These are phyloP conservation scores for Mustela nigripes DNA, from an alignment of 2,113 vertebrate genomes.

Conservation along the genomic window DNA sequence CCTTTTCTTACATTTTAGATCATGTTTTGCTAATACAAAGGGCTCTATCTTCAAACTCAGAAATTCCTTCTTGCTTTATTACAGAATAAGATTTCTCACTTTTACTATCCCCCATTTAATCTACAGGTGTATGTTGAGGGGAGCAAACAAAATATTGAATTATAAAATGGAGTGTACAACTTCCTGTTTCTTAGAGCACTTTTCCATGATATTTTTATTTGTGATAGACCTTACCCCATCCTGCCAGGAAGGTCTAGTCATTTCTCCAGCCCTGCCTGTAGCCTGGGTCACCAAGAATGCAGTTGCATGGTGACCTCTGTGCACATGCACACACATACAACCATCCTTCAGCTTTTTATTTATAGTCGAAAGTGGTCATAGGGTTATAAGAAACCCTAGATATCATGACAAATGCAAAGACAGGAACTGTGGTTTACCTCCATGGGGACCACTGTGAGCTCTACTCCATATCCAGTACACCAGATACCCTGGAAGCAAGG, in stretches of 20 bases:
- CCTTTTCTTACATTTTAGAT: not conserved
- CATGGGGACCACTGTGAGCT: rapidly evolving
- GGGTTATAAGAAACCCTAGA: not conserved
- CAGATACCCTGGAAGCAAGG: not conserved
- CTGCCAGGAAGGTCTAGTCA: not conserved
- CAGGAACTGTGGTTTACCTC: not conserved
- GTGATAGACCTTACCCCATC: not conserved
- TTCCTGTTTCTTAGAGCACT: not conserved
- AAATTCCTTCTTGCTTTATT: slow-evolving; percentile 12
- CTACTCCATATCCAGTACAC: no score
- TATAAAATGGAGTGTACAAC: not conserved
- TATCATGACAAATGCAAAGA: not conserved
- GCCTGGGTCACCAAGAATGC: not conserved
- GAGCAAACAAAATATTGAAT: not conserved
- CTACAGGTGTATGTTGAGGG: not conserved
- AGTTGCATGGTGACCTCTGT: not conserved
- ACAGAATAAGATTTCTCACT: not conserved
- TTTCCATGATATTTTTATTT: not conserved
- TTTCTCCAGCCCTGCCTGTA: not conserved
- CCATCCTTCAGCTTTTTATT: not conserved
- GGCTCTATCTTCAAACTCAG: slow-evolving; percentile 31
- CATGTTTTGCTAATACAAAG: not conserved
- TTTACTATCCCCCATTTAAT: not conserved
- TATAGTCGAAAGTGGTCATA: not conserved
- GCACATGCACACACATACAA: no score